Conservation (phyloP, 2,113 vertebrate species). For the Tautogolabrus adspersus region DNA sequence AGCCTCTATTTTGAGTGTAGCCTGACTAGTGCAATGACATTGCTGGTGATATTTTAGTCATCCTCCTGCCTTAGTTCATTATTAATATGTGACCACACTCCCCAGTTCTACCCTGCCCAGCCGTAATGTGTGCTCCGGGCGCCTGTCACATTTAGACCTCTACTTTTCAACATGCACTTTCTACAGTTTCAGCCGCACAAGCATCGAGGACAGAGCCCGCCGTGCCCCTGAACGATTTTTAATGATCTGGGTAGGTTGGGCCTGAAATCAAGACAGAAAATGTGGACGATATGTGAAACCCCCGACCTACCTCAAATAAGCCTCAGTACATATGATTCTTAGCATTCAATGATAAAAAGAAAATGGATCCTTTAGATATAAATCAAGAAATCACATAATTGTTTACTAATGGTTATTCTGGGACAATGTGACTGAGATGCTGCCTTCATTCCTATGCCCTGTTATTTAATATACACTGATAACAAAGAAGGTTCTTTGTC, state of each 20-base stretch:
- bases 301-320: conserved; percentile 65
- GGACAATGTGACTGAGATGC: conserved; percentile 24
- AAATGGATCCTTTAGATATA: conserved; percentile 53
- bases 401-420: conserved; percentile 20
- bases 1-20: conserved; percentile 71
- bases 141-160: conserved; percentile 84
- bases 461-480: no score
- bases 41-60: conserved; percentile 77
- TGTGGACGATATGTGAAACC: conserved; percentile 74
- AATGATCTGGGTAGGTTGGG: conserved; percentile 80
- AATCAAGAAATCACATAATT: conserved; percentile 52
- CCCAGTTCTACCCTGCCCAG: conserved; percentile 68
- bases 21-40: conserved; percentile 68
- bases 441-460: conserved; percentile 11
- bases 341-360: conserved; percentile 45
- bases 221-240: conserved; percentile 81
- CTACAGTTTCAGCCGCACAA: conserved; percentile 85
- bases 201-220: conserved; percentile 67
- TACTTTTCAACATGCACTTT: conserved; percentile 83
- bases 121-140: conserved; percentile 70
- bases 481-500: no score
- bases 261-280: conserved; percentile 78
- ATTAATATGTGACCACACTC: conserved; percentile 83
- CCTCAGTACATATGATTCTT: conserved; percentile 39
- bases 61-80: conserved; percentile 75